Evolutionary conservation across 1,140 invertebrate species (phyloP).

Genomic region (Parasteatoda tepidariorum): DNA sequence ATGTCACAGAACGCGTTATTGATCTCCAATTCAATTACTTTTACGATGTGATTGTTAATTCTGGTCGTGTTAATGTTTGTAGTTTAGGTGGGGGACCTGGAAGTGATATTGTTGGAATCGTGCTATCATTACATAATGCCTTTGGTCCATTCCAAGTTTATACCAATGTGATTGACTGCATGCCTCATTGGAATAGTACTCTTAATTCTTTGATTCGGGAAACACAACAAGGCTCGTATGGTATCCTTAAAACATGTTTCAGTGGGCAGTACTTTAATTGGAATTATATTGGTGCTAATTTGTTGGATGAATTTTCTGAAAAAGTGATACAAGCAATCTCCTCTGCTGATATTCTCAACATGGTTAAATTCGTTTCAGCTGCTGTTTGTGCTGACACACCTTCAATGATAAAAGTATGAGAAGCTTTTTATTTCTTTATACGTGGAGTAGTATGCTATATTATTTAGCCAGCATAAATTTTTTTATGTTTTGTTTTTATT

Average conservation of each 20-base stretch:
- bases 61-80: not conserved
- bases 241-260: not conserved
- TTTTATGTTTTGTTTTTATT: no score
- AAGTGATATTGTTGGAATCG: slow-evolving; percentile 2
- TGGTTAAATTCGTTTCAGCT: not conserved
- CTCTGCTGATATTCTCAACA: not conserved
- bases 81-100: slow-evolving; percentile 28
- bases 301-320: not conserved
- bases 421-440: no score
- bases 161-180: not conserved
- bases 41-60: not conserved
- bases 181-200: not conserved
- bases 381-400: not conserved
- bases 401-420: not conserved
- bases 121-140: not conserved
- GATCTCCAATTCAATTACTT: not conserved
- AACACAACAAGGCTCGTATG: not conserved
- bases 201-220: not conserved
- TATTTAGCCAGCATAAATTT: no score
- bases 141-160: not conserved
- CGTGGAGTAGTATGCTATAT: no score
- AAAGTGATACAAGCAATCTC: not conserved
- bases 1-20: not conserved
- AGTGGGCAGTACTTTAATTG: not conserved
- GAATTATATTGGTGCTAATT: not conserved